A percentile compares a stretch with the other conserved stretches of the same genome.
Conservation (phyloP, 1,140 invertebrate species). For the Eumeta japonica region DNA sequence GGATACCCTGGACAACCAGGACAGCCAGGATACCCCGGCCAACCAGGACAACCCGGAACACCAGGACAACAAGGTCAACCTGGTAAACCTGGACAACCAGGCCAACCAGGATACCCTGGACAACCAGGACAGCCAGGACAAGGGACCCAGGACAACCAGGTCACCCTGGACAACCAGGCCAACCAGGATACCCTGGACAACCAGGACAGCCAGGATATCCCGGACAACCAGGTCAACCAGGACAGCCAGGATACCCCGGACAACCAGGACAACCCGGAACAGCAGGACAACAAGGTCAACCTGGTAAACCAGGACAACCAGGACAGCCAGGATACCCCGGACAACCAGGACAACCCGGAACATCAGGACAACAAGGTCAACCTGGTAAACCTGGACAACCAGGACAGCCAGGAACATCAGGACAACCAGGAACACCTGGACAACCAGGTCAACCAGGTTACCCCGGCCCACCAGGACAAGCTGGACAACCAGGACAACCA, state of each 20-base stretch:
- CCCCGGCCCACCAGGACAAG: conserved; percentile 9
- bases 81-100: conserved; percentile 10
- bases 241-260: background rate
- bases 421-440: conserved; percentile 1
- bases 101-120: too few relatives aligned
- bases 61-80: too few relatives aligned
- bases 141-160: conserved; percentile 13
- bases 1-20: too few relatives aligned
- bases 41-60: too few relatives aligned
- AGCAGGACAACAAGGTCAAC: too few relatives aligned
- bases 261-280: conserved; percentile 6
- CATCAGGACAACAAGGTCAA: conserved; percentile 9
- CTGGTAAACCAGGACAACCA: conserved; percentile 17
- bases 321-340: conserved; percentile 12
- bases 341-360: conserved; percentile 7
- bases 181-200: conserved; percentile 7
- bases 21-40: too few relatives aligned
- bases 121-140: background rate
- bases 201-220: conserved; percentile 4
- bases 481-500: conserved; percentile 10
- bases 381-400: conserved; percentile 13
- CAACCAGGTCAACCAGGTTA: conserved; percentile 11
- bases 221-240: too few relatives aligned
- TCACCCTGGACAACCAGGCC: conserved; percentile 3
- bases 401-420: conserved; percentile 11